Base-by-base conservation (phyloP, 2,113 vertebrate genomes). In the Mus musculus region DNA sequence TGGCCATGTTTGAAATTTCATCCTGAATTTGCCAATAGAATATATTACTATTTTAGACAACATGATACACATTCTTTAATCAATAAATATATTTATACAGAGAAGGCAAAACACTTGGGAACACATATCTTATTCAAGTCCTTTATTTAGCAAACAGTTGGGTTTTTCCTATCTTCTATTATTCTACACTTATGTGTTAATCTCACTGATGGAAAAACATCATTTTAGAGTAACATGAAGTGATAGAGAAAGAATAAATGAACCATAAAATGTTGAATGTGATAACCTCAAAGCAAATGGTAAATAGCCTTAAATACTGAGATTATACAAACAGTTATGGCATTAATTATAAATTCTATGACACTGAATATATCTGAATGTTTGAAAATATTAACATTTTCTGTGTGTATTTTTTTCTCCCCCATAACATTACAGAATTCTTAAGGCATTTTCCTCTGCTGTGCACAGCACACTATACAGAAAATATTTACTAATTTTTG, bases 321-420 rank as follows among this genome's bases (percentile, higher is more conserved):
- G 36, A 46, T 59, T 86, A 30, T 3, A 80, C 71, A 11, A n/a
- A 78, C 94, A 33, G 4, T 65, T 56, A 87, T 84, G 5, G 19
- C 52, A 91, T 87, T 24, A 13, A 80, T 88, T 42, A 72, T 82
- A 36, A 85, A 19, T 56, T 59, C 61, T 71, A 39, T 69, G 52
- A n/a, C 1, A 84, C 39, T 89, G 86, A 82, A 95, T 92, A 90
- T 75, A n/a, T 1, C 24, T 28, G 20, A 92, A 72, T 28, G 61
- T 92, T 91, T 94, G 24, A 91, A 78, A 93, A 88, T 85, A 14
- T 59, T 78, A 63, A 49, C 93, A 69, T 91, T 52, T 89, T 73
- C 7, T 86, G 26, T 10, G 20, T 49, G 13, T 39, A 39, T 39
- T 10, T 73, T 73, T 88, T 19, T 6, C 11, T 86, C 56, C 86